Percentiles rank a stretch among this genome's conserved stretches.
phyloP scores from a whole-genome alignment of 2,113 vertebrate genomes.

The Hassar affinis region DNA sequence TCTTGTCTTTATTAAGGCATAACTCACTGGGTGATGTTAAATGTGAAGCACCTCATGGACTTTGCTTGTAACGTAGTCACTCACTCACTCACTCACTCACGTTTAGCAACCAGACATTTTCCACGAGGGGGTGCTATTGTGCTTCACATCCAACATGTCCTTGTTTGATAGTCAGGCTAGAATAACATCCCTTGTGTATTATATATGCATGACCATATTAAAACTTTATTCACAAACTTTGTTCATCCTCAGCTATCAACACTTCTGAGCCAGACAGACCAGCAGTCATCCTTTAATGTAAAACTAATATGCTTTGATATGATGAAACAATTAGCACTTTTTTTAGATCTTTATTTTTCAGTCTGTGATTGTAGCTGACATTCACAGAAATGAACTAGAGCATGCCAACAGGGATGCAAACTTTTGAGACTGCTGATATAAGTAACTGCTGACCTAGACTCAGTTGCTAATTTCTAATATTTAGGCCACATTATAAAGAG shows the following conservation, averaged over 20 bases:
- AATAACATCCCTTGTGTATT: background rate
- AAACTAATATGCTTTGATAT: background rate
- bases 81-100: too few relatives aligned
- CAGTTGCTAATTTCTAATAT: background rate
- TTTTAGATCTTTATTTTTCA: too few relatives aligned
- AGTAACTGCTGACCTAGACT: background rate
- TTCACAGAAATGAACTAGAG: too few relatives aligned
- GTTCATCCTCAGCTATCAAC: background rate
- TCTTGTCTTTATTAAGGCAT: too few relatives aligned
- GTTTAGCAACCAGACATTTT: too few relatives aligned
- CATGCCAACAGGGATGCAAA: too few relatives aligned
- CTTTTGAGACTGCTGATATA: background rate
- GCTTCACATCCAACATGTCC: too few relatives aligned
- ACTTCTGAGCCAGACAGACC: background rate
- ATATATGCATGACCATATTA: background rate
- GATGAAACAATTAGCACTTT: background rate
- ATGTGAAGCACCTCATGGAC: too few relatives aligned
- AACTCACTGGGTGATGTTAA: too few relatives aligned
- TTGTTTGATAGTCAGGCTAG: background rate
- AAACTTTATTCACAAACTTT: background rate
- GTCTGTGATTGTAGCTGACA: too few relatives aligned
- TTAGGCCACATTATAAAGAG: background rate
- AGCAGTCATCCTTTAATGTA: background rate
- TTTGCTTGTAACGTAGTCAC: too few relatives aligned
- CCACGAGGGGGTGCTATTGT: too few relatives aligned